Evolutionary conservation across 2,113 vertebrate species (phyloP).

Genomic region (Chaetodon trifascialis): DNA sequence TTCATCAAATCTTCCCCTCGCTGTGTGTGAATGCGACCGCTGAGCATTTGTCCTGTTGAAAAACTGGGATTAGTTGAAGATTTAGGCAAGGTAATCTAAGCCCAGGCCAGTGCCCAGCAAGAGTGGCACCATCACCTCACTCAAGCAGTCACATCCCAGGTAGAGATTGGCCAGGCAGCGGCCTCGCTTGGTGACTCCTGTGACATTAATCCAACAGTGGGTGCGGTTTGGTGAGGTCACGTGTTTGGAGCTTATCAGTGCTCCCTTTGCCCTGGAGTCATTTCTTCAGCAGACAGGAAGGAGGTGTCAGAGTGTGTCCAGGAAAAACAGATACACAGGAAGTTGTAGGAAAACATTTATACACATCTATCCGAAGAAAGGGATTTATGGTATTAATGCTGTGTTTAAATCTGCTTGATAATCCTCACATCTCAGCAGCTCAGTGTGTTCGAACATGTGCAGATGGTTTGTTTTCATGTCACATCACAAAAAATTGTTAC

Average conservation of each 20-base stretch:
- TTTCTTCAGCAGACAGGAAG: constrained; percentile 36
- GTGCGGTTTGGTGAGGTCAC: constrained; percentile 42
- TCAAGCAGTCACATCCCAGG: constrained; percentile 21
- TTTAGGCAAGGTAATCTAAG: constrained; percentile 34
- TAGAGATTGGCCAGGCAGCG: constrained; percentile 41
- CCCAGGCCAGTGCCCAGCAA: constrained; percentile 7
- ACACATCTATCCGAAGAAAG: not conserved
- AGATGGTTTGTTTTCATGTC: not conserved
- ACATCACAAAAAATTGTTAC: not conserved
- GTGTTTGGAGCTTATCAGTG: constrained; percentile 54
- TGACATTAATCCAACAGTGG: constrained; percentile 67
- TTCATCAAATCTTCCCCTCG: not conserved
- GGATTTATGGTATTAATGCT: not conserved
- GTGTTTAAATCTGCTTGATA: not conserved
- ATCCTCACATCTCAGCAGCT: not conserved
- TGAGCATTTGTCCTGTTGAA: not conserved
- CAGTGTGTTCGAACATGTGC: not conserved
- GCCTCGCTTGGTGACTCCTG: constrained; percentile 13
- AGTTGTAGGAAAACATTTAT: not conserved
- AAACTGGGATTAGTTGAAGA: constrained; percentile 50
- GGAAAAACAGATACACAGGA: constrained; percentile 25
- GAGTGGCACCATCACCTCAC: constrained; percentile 36
- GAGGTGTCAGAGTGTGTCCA: not conserved
- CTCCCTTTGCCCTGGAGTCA: constrained; percentile 23
- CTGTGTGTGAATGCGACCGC: not conserved